Evolutionary conservation across 2,888 invertebrate genomes (phyloP), one percentile per base, ranked within the genome.

Genomic region (Myopa tessellatipennis): DNA sequence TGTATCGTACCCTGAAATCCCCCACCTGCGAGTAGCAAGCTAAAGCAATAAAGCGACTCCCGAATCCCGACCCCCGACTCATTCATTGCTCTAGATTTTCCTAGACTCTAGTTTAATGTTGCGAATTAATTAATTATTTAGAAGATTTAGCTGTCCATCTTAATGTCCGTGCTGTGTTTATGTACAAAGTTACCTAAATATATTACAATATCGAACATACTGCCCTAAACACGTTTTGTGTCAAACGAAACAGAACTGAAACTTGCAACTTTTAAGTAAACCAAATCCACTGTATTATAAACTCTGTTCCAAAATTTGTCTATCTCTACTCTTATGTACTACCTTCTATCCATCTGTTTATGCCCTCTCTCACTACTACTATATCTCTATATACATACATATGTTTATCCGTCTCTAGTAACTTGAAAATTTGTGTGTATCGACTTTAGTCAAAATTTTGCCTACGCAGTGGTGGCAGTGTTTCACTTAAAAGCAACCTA

Each of bases 391-490:
- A n/a, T 60, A 12, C 60, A 14, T 75, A 16, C 45, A 5, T 60
- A n/a, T 45, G 45, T 58, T 36, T 65, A 4, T 45, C 16, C 40
- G 26, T 34, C 65, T 65, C 12, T 1, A 16, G n/a, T n/a, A 55
- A 55, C 55, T 55, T 5, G 14, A 55, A n/a, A 55, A 5, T 16
- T 10, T n/a, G 55, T 55, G 10, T 55, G 5, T 55, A 55, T n/a
- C 60, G 18, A 65, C 65, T 60, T 52, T 55, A 68, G 69, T 65
- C 75, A 60, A 82, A 83, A 82, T 82, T 83, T 83, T 82, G 81
- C 84, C 84, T 87, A 85, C 88, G 88, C 88, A 88, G 88, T 88
- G 88, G 88, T 88, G 88, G 88, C 88, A 88, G 88, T 88, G 88
- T 87, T 88, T 88, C 87, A 88, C 88, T 88, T 88, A 88, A 84